Evolutionary conservation across 2,888 invertebrate genomes (phyloP).

Genomic region (Platynereis dumerilii): DNA sequence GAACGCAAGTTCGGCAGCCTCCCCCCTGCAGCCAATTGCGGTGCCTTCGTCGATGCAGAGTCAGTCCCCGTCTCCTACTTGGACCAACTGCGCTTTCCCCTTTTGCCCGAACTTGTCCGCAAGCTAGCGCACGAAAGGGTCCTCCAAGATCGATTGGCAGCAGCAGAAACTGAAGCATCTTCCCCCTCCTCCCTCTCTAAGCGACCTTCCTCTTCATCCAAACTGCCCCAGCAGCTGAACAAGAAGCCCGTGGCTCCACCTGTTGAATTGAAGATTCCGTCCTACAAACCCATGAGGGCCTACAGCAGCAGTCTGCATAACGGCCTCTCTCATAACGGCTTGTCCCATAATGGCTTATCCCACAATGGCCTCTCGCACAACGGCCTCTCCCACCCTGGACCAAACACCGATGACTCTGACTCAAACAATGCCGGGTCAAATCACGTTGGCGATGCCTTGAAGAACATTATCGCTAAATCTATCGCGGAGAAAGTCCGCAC

Average conservation of each 20-base stretch:
- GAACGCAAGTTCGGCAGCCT: constrained; percentile 35
- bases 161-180: constrained; percentile 3
- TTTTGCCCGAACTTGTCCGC: constrained; percentile 60
- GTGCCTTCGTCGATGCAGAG: constrained; percentile 35
- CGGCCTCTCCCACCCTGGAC: background rate
- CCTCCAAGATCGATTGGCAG: constrained; percentile 48
- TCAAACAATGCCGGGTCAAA: background rate
- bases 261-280: constrained; percentile 81
- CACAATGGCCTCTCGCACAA: background rate
- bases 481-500: constrained; percentile 77
- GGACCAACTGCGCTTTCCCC: constrained; percentile 52
- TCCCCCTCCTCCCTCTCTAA: background rate
- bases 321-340: background rate
- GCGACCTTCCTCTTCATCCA: background rate
- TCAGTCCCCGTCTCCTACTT: constrained; percentile 45
- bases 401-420: constrained; percentile 1
- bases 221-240: background rate
- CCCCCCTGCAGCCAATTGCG: constrained; percentile 14
- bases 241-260: background rate
- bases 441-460: constrained; percentile 69
- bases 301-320: constrained; percentile 1
- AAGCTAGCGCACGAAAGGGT: constrained; percentile 61
- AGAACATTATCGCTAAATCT: constrained; percentile 90
- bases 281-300: constrained; percentile 74
- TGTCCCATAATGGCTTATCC: background rate